phyloP scores from a whole-genome alignment of 1,140 invertebrate genomes.

The Drosophila albomicans region DNA sequence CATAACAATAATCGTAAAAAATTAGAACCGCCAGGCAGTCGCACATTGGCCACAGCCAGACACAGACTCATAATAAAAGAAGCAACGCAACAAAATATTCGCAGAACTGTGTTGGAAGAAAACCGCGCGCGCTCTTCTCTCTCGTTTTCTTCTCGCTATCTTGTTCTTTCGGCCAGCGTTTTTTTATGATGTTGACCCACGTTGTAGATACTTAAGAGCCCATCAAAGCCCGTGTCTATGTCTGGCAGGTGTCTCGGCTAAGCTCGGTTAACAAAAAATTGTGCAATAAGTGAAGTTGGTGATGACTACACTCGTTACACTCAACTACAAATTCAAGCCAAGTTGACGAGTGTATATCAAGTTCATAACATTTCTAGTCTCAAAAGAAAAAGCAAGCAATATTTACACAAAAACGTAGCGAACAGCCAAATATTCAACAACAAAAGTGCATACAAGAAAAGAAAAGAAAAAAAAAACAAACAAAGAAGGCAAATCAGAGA shows the following conservation, averaged over 20 bases:
- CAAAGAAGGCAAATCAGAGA: constrained; percentile 14
- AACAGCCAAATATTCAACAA: constrained; percentile 46
- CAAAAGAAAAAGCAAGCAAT: constrained; percentile 66
- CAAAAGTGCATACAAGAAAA: constrained; percentile 7
- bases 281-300: constrained; percentile 65
- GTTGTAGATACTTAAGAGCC: constrained; percentile 41
- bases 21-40: constrained; percentile 60
- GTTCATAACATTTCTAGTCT: constrained; percentile 72
- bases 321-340: constrained; percentile 34
- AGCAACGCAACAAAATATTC: constrained; percentile 7
- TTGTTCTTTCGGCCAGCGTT: not conserved
- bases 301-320: constrained; percentile 41
- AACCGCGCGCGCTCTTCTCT: constrained; percentile 52
- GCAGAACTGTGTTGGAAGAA: constrained; percentile 15
- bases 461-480: constrained; percentile 14
- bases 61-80: constrained; percentile 37
- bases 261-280: constrained; percentile 39
- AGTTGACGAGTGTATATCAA: constrained; percentile 19
- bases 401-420: constrained; percentile 52
- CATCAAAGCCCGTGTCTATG: constrained; percentile 33
- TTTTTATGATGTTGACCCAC: constrained; percentile 53
- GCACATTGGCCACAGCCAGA: constrained; percentile 58
- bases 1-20: constrained; percentile 84
- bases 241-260: constrained; percentile 64
- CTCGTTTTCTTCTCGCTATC: constrained; percentile 7